Evolutionary conservation across 2,113 vertebrate genomes (phyloP), one percentile per base, ranked within the genome.

Genomic region (Poeciliopsis prolifica): DNA sequence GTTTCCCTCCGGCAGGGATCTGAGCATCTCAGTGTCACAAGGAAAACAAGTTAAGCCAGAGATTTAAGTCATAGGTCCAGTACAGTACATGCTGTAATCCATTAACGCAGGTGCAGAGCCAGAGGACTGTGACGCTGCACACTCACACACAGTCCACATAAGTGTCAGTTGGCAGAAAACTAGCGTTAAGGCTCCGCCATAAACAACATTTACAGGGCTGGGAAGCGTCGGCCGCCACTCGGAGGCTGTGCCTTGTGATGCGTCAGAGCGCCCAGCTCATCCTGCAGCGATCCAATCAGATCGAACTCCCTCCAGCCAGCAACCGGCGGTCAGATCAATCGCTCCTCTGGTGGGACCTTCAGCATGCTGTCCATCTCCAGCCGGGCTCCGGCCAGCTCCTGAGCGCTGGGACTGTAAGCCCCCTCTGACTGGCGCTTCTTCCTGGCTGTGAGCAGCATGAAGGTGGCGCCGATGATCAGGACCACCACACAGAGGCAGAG

Each of bases 341-440:
- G 95, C 84, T 99, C 97, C 72, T 98, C 97, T 0, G 97, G 97
- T 0, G 97, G 97, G 72, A 98, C 96, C 89, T 99, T 99, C 63
- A 98, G 95, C 81, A 99, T 97, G 86, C 96, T 97, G 95, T 98
- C 97, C 97, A 99, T 98, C 92, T 98, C 97, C 89, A 99, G 77
- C 37, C 97, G 96, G 3, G 97, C 97, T 68, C 97, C 97, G 0
- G 97, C 97, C 87, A 97, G 93, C 89, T 99, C 97, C 94, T 99
- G 97, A 74, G 96, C 82, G 67, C 97, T 98, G 0, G 97, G 97
- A 70, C 96, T 98, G 91, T 99, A 99, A 54, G 95, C 96, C 5
- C 97, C 97, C 91, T 98, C 97, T 0, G 97, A 98, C 79, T 97
- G 97, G 1, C 97, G 95, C 86, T 97, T 95, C 93, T 96, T 98